Evolutionary conservation across 2,797 vertebrate genomes (phyloP).

Genomic region (Phaenicophaeus curvirostris): DNA sequence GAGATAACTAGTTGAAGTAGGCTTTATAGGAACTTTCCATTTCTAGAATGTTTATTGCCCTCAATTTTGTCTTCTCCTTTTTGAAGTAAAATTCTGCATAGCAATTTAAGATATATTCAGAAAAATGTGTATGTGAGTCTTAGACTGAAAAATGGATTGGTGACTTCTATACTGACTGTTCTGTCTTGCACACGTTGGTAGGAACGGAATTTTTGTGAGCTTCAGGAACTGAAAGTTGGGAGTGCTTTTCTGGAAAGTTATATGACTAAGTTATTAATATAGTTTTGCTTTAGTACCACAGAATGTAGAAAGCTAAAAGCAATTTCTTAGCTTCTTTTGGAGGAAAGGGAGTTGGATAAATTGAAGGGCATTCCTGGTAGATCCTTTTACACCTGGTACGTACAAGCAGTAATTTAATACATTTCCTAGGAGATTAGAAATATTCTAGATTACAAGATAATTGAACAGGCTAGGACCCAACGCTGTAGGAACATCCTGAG

Average conservation of each 20-base stretch:
- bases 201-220: neutral
- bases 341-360: neutral
- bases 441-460: slow-evolving; percentile 66
- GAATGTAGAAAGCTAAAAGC: neutral
- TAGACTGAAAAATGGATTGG: neutral
- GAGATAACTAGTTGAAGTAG: neutral
- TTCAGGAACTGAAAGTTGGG: neutral
- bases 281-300: neutral
- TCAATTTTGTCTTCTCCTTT: neutral
- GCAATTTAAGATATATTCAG: neutral
- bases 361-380: neutral
- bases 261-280: neutral
- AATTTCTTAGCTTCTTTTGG: neutral
- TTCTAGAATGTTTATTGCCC: neutral
- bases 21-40: neutral
- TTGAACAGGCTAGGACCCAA: neutral
- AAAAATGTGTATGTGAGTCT: neutral
- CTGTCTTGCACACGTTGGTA: neutral
- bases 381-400: slow-evolving; percentile 37
- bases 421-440: slow-evolving; percentile 23
- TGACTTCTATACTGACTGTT: neutral
- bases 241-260: neutral
- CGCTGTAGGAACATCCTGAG: neutral
- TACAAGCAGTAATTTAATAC: slow-evolving; percentile 36
- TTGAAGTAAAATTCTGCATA: neutral